Evolutionary conservation across 2,113 vertebrate genomes (phyloP).

Genomic region (Crypturellus undulatus): DNA sequence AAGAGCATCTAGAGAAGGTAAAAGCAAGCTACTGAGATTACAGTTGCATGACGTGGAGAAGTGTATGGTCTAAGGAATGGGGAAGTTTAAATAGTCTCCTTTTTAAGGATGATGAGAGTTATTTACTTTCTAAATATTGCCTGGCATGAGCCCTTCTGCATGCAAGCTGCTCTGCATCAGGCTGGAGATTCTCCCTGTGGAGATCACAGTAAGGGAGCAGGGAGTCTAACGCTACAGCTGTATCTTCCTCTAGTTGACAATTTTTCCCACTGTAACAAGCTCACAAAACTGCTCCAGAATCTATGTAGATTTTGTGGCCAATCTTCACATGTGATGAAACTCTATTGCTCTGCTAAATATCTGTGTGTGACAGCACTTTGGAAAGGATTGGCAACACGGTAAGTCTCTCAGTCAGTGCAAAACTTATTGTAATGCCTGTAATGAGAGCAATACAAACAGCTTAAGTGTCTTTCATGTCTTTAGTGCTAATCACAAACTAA

Average conservation of each 20-base stretch:
- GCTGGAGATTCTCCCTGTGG: rapidly evolving
- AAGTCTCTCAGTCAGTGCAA: neutral
- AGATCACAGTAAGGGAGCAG: neutral
- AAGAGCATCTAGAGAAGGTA: neutral
- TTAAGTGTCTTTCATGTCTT: neutral
- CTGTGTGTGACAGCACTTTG: neutral
- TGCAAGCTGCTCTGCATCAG: neutral
- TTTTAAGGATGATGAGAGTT: neutral
- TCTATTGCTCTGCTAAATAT: neutral
- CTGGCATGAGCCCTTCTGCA: neutral
- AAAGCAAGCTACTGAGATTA: neutral
- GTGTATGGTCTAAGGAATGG: neutral
- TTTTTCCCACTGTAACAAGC: neutral
- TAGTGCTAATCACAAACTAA: neutral
- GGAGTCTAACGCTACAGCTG: rapidly evolving
- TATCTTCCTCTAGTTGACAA: neutral
- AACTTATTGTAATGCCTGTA: neutral
- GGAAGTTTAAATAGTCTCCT: neutral
- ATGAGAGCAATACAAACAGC: neutral
- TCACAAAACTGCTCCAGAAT: neutral
- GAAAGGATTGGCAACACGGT: neutral
- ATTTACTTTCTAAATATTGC: neutral
- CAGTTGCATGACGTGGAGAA: neutral
- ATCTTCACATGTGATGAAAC: neutral
- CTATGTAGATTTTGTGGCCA: neutral